These are phyloP conservation scores for Limosa lapponica DNA, from an alignment of 2,797 vertebrate species.

Conservation along the genomic window DNA sequence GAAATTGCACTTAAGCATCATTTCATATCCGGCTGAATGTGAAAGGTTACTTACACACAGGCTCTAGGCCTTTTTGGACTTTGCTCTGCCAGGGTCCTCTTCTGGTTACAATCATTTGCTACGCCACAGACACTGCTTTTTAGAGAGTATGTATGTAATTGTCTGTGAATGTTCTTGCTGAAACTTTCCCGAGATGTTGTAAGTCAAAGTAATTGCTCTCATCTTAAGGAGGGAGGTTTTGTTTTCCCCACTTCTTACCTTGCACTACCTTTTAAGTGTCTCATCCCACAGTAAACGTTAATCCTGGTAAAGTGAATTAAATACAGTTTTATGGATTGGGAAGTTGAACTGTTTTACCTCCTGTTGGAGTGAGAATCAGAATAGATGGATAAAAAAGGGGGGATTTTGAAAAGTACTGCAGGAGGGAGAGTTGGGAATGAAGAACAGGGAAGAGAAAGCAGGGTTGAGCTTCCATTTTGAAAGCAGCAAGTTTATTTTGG, in stretches of 20 bases:
- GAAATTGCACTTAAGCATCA: not conserved
- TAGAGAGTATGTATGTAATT: not conserved
- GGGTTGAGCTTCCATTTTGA: constrained; percentile 58
- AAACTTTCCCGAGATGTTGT: not conserved
- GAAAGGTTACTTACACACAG: not conserved
- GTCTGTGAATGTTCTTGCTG: not conserved
- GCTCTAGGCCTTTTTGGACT: not conserved
- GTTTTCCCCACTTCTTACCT: not conserved
- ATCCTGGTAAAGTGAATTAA: not conserved
- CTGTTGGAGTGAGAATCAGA: not conserved
- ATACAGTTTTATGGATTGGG: not conserved
- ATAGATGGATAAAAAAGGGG: not conserved
- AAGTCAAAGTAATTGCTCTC: not conserved
- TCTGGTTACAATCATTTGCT: not conserved
- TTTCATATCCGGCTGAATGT: not conserved
- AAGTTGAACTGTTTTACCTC: not conserved
- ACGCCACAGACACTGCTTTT: not conserved
- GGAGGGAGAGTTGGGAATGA: not conserved
- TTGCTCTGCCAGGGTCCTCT: not conserved
- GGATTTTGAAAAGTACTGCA: not conserved
- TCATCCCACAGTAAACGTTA: not conserved
- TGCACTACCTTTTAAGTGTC: not conserved
- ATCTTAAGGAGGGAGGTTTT: not conserved
- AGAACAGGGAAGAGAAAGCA: constrained; percentile 21
- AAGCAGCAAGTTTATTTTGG: constrained; percentile 59